Base-by-base conservation (phyloP, 2,797 vertebrate genomes). In the Tangara arthus region DNA sequence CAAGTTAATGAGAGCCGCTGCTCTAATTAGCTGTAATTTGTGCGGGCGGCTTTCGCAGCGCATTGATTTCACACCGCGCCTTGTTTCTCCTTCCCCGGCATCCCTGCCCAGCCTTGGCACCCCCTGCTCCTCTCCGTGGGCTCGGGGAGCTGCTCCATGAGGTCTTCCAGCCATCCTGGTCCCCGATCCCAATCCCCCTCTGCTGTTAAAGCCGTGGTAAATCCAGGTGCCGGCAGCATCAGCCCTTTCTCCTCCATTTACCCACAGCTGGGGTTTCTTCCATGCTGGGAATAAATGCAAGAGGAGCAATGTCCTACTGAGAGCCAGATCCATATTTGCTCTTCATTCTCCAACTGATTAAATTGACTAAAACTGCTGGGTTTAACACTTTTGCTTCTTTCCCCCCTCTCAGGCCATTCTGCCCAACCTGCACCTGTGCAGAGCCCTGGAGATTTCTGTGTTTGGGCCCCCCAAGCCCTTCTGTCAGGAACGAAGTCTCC, bases 41-140 rank as follows among this genome's bases (percentile, higher is more conserved):
- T 2, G 61, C 65, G 5, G 65, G 28, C 1, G 3, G 46, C 44
- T 75, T 47, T 55, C 22, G 26, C 63, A 20, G 6, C 1, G 4
- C 46, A 56, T 53, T 8, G 68, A 72, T 93, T 86, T 82, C 90
- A 28, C 79, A 9, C 52, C 10, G 0, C 1, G 2, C 6, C 27
- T 9, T 16, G 28, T 50, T 71, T 56, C 87, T 47, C 28, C 63
- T 71, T 61, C 73, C n/a, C 22, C 0, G 0, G 28, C 47, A 44
- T 20, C 46, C 34, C 61, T 2, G n/a, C 0, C 0, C 0, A 34
- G 50, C 26, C 42, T 8, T 2, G 24, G 35, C 46, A 50, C 15
- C 14, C 24, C 19, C 78, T 35, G 76, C 46, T 53, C 64, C 7
- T 12, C 73, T 12, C 78, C 5, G 0, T 1, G 37, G 61, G 61